phyloP scores from a whole-genome alignment of 2,797 vertebrate species.

The Crenuchus spilurus region DNA sequence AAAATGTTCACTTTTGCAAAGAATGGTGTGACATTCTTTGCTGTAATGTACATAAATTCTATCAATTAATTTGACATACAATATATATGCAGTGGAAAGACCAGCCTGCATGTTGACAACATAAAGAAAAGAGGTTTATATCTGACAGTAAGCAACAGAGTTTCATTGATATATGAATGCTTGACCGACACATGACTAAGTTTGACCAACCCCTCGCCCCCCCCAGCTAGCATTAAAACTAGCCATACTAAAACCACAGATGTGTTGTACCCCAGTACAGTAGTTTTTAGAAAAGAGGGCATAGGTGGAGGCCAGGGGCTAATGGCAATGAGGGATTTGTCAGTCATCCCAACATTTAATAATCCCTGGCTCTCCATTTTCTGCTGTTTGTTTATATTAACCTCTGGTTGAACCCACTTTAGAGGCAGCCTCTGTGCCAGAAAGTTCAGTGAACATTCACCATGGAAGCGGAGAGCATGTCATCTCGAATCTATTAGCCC shows the following conservation, averaged over 20 bases:
- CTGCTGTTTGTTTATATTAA: slow-evolving; percentile 97
- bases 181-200: slow-evolving; percentile 43
- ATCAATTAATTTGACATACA: too few species aligned
- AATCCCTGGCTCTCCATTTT: slow-evolving; percentile 91
- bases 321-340: slow-evolving; percentile 94
- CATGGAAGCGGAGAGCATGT: slow-evolving; percentile 89
- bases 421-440: slow-evolving; percentile 91
- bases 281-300: slow-evolving; percentile 67
- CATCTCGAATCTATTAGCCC: slow-evolving; percentile 94
- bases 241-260: slow-evolving; percentile 61
- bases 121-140: too few species aligned
- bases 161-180: too few species aligned
- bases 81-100: too few species aligned
- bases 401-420: slow-evolving; percentile 97
- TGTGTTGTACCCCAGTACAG: slow-evolving; percentile 54
- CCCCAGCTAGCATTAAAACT: slow-evolving; percentile 52
- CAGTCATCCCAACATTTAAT: slow-evolving; percentile 90
- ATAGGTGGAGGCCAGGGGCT: slow-evolving; percentile 87
- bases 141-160: too few species aligned
- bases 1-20: too few species aligned
- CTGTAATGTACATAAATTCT: too few species aligned
- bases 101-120: too few species aligned
- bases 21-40: too few species aligned
- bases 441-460: slow-evolving; percentile 95
- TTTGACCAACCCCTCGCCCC: slow-evolving; percentile 14